Percentiles rank a stretch among this genome's conserved stretches.
These are phyloP conservation scores for Criorhina ranunculi DNA, from an alignment of 2,888 invertebrate species.

Conservation along the genomic window DNA sequence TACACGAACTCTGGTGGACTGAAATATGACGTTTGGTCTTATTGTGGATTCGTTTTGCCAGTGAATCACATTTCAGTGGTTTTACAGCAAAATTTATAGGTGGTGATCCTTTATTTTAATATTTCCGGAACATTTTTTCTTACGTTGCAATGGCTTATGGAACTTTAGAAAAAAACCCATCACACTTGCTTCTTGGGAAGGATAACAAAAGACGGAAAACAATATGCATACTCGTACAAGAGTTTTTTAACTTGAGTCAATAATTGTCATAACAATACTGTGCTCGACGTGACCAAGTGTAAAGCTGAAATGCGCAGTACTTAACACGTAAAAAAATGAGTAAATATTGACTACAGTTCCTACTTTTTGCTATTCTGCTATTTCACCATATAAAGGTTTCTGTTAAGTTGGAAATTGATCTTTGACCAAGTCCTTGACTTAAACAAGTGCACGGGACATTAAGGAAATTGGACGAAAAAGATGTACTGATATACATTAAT, in stretches of 20 bases:
- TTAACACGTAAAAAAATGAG: slow-evolving; percentile 14
- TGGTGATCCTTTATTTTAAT: slow-evolving; percentile 30
- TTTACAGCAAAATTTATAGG: slow-evolving; percentile 21
- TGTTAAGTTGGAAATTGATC: background rate
- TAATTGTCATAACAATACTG: background rate
- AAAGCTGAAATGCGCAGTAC: background rate
- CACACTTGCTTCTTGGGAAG: background rate
- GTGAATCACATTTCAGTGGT: slow-evolving; percentile 58
- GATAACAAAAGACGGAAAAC: slow-evolving; percentile 13
- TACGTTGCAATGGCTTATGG: background rate
- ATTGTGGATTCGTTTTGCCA: slow-evolving; percentile 18
- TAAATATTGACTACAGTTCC: slow-evolving; percentile 1
- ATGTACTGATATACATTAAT: no score
- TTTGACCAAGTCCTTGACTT: no score
- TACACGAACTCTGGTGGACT: slow-evolving; percentile 59
- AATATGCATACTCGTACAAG: background rate
- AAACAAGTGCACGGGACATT: no score
- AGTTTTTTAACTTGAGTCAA: background rate
- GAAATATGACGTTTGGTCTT: slow-evolving; percentile 52
- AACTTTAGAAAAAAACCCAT: background rate
- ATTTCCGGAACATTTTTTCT: slow-evolving; percentile 39
- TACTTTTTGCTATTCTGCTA: background rate
- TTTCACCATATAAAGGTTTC: background rate
- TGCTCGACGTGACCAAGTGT: slow-evolving; percentile 1
- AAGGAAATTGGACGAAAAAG: no score